These are phyloP conservation scores for Acrocephalus arundinaceus DNA, from an alignment of 2,113 vertebrate genomes.

Conservation along the genomic window DNA sequence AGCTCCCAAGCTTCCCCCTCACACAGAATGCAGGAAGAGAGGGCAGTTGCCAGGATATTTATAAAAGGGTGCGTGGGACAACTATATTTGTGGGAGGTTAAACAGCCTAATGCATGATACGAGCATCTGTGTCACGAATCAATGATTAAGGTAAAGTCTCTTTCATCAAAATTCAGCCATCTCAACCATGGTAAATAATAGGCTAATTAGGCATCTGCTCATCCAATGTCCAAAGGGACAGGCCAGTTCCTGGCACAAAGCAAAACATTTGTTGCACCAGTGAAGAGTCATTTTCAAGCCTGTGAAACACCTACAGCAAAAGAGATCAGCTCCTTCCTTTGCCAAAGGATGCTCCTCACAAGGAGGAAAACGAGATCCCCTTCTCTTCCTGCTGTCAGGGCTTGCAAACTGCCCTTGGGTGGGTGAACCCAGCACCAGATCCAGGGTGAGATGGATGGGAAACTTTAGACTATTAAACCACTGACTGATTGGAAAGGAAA, in stretches of 20 bases:
- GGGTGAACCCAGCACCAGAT: neutral
- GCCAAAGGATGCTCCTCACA: neutral
- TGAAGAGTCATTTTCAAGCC: conserved; percentile 46
- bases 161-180: conserved; percentile 73
- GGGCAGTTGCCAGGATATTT: conserved; percentile 47
- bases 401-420: neutral
- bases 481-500: neutral
- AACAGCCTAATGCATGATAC: conserved; percentile 47
- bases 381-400: neutral
- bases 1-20: neutral
- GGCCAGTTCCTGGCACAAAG: conserved; percentile 64
- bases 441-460: neutral
- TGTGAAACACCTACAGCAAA: neutral
- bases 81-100: conserved; percentile 62
- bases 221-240: conserved; percentile 67
- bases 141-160: conserved; percentile 59
- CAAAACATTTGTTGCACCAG: conserved; percentile 60
- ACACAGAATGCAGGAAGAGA: neutral
- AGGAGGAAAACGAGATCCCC: neutral
- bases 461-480: neutral
- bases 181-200: conserved; percentile 70
- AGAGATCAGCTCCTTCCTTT: neutral
- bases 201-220: conserved; percentile 78
- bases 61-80: neutral
- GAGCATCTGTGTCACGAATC: conserved; percentile 61